Evolutionary conservation across 2,113 vertebrate species (phyloP).

Genomic region (Lophochroa leadbeateri): DNA sequence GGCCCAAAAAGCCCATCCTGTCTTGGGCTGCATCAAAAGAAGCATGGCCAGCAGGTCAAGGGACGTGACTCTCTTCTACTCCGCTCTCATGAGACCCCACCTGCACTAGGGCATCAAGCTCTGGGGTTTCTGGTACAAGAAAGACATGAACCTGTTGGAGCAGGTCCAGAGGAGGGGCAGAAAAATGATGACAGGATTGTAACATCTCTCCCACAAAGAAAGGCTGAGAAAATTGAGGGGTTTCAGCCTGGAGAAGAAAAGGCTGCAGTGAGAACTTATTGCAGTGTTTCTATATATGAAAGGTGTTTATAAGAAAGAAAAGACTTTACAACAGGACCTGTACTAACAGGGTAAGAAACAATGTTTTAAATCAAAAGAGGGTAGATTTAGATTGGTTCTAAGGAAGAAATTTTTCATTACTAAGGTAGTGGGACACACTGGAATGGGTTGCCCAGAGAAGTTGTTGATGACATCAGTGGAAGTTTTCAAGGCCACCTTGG

Average conservation of each 20-base stretch:
- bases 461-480: not conserved
- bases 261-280: not conserved
- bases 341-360: not conserved
- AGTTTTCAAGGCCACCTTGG: not conserved
- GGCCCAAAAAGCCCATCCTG: not conserved
- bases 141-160: not conserved
- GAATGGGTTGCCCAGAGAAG: not conserved
- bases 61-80: not conserved
- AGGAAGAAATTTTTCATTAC: not conserved
- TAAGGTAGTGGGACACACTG: not conserved
- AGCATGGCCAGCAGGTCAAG: fast-evolving
- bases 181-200: not conserved
- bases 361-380: not conserved
- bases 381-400: not conserved
- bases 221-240: not conserved
- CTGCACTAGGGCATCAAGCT: not conserved
- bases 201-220: not conserved
- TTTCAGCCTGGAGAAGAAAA: not conserved
- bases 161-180: not conserved
- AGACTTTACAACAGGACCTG: not conserved
- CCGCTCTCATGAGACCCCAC: not conserved
- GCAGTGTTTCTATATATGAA: fast-evolving
- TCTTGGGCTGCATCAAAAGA: not conserved
- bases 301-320: not conserved
- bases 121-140: not conserved